phyloP scores from a whole-genome alignment of 2,888 invertebrate species.

The Macrosoma leucophasiata region DNA sequence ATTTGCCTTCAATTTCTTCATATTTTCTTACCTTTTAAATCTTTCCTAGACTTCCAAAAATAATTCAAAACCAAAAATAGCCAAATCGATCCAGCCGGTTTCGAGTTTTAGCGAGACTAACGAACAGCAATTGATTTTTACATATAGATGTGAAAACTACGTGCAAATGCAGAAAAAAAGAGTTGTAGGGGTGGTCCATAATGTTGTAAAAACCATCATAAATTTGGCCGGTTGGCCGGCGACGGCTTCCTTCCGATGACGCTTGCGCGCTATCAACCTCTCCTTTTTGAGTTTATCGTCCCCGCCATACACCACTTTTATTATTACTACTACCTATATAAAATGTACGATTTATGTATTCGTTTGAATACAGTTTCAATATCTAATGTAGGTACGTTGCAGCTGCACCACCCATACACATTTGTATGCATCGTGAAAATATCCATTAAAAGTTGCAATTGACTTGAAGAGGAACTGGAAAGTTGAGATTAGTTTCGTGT shows the following conservation, averaged over 20 bases:
- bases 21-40: no score
- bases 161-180: no score
- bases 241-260: constrained; percentile 48
- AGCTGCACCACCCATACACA: constrained; percentile 23
- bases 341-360: constrained; percentile 9
- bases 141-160: no score
- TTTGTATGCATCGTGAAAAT: constrained; percentile 47
- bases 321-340: constrained; percentile 8
- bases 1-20: no score
- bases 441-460: constrained; percentile 59
- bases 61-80: no score
- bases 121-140: no score
- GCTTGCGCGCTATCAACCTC: constrained; percentile 32
- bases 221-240: constrained; percentile 47
- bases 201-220: no score
- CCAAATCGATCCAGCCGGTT: no score
- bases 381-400: constrained; percentile 2
- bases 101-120: no score
- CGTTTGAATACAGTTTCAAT: constrained; percentile 1
- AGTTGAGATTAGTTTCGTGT: constrained; percentile 53
- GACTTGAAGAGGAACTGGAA: constrained; percentile 41
- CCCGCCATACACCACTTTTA: constrained; percentile 7
- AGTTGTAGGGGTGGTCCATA: no score
- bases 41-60: no score
- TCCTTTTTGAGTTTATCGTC: constrained; percentile 16